Percentiles rank a stretch among this genome's conserved stretches.
Conservation (phyloP, 2,113 vertebrate species). For the Anseranas semipalmata region DNA sequence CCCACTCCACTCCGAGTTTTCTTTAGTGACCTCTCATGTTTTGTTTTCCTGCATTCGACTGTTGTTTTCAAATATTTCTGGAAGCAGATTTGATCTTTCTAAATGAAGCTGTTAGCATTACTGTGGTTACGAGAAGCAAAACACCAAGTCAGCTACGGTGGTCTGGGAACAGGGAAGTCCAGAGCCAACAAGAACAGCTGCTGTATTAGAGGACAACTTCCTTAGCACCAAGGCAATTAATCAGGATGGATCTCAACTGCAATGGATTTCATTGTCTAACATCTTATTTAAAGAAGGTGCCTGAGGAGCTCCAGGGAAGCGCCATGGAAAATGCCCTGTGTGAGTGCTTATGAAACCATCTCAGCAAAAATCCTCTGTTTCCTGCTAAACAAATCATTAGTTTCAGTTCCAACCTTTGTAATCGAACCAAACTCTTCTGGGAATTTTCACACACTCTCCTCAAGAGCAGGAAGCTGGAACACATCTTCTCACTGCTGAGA, state of each 20-base stretch:
- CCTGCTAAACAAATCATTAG: background rate
- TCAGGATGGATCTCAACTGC: background rate
- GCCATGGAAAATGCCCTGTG: background rate
- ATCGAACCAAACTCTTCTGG: background rate
- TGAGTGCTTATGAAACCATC: background rate
- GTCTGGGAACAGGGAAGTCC: background rate
- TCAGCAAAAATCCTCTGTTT: background rate
- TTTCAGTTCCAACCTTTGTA: background rate
- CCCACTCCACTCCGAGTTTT: no score
- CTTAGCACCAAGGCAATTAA: background rate
- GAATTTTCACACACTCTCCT: background rate
- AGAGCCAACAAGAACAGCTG: background rate
- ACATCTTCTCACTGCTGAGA: background rate
- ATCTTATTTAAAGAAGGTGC: background rate
- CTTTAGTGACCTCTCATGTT: background rate
- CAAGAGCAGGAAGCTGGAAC: background rate
- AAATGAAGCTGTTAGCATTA: background rate
- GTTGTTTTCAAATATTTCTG: background rate
- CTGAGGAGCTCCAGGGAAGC: background rate
- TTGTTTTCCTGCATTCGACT: background rate
- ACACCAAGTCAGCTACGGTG: background rate
- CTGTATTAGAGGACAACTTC: background rate
- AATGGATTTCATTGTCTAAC: background rate
- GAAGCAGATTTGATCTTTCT: background rate
- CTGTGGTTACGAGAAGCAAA: background rate